Percentiles rank a stretch among this genome's conserved stretches.
phyloP scores from a whole-genome alignment of 2,888 invertebrate species.

The Leptopilina drosophilae region DNA sequence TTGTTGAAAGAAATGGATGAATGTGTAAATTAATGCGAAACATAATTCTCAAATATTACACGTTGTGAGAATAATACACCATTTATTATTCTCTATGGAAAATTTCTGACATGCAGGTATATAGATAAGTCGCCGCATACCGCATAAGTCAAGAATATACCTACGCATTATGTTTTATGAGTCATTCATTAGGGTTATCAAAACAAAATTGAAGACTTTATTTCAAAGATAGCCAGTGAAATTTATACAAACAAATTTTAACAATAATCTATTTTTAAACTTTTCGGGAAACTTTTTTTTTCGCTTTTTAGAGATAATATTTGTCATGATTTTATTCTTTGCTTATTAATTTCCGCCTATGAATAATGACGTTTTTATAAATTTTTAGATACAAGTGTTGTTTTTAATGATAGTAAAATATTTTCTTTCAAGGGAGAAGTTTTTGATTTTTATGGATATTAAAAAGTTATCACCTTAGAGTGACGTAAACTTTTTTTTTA shows the following conservation, averaged over 20 bases:
- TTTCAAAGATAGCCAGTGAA: not conserved
- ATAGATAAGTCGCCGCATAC: conserved; percentile 14
- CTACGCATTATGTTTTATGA: conserved; percentile 14
- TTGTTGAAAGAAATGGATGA: not conserved
- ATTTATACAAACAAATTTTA: not conserved
- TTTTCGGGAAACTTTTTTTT: too few relatives aligned
- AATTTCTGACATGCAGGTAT: not conserved
- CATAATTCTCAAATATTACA: not conserved
- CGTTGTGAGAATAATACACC: not conserved
- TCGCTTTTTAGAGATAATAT: not conserved
- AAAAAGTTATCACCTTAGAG: not conserved
- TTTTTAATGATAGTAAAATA: not conserved
- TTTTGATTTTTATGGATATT: not conserved
- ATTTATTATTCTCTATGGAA: not conserved
- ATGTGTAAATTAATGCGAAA: not conserved
- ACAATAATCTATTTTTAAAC: not conserved
- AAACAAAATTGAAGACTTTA: not conserved
- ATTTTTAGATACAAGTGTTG: not conserved
- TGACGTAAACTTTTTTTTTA: not conserved
- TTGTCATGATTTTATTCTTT: not conserved
- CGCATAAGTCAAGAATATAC: conserved; percentile 12
- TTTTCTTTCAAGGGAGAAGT: not conserved
- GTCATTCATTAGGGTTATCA: not conserved
- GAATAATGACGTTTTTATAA: conserved; percentile 16
- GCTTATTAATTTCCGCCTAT: not conserved